Percentiles rank a stretch among this genome's conserved stretches.
Evolutionary conservation across 2,113 vertebrate genomes (phyloP).

Genomic region (Ammodytes dubius): DNA sequence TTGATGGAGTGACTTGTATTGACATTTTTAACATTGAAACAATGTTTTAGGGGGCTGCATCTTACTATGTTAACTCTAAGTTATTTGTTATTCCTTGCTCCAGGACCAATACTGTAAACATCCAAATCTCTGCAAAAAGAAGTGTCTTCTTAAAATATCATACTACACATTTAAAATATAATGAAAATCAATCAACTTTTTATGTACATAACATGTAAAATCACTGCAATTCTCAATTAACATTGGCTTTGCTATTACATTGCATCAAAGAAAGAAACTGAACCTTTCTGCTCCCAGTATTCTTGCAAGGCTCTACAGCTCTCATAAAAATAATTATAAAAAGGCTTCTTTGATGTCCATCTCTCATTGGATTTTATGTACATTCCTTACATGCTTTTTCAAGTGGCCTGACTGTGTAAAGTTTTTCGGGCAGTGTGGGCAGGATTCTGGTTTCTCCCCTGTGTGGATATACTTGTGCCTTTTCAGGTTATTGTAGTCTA

Average conservation of each 20-base stretch:
- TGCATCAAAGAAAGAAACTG: accelerated
- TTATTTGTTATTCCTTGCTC: no score
- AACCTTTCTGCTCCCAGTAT: neutral
- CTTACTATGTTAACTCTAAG: no score
- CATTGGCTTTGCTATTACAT: neutral
- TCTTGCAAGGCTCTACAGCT: neutral
- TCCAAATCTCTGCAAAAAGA: no score
- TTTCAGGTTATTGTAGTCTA: constrained; percentile 87
- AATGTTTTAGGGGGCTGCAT: no score
- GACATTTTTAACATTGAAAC: no score
- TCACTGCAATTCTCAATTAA: neutral
- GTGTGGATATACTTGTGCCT: constrained; percentile 88
- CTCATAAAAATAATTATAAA: neutral
- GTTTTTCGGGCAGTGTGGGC: constrained; percentile 75
- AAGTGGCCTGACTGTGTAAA: constrained; percentile 82
- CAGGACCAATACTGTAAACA: no score
- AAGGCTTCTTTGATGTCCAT: neutral
- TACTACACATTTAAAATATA: neutral
- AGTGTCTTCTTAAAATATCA: no score
- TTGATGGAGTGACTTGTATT: no score
- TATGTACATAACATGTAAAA: neutral
- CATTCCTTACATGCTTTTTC: constrained; percentile 80
- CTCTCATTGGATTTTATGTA: constrained; percentile 58
- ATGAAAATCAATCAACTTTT: neutral
- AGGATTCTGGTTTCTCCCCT: constrained; percentile 81